Evolutionary conservation across 2,113 vertebrate genomes (phyloP), one percentile per base, ranked within the genome.

Genomic region (Pithys albifrons): DNA sequence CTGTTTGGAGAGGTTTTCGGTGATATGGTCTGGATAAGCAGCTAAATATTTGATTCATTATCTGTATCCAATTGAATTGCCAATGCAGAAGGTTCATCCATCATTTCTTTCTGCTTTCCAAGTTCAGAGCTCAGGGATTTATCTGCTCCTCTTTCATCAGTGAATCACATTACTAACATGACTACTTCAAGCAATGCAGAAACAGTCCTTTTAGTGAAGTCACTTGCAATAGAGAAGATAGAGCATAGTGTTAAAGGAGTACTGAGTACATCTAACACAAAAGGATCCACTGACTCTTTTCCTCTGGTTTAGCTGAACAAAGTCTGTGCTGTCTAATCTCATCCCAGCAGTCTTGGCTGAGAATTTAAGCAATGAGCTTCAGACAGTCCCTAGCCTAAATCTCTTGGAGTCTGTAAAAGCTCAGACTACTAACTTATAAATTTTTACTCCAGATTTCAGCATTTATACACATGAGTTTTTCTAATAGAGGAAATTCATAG

Each of bases 351-450:
- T 49, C 62, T 79, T 91, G 91, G 86, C 93, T 78, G n/a, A 92
- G 48, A 77, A 94, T 97, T 98, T 97, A 97, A 97, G 93, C 92
- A 89, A 78, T 82, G 85, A 96, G 95, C 89, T 97, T 98, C 97
- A 96, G 96, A 97, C 90, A 88, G 52, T 61, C 61, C 51, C 52
- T 52, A 72, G 48, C 18, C 31, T 1, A 4, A 78, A 90, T 77
- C 52, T 57, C 70, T 54, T 17, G 8, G 58, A 87, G 49, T 73
- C 73, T 93, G 74, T 80, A 85, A 78, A 92, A 89, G 52, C 72
- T 94, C 76, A 89, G 57, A 75, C 19, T 29, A 65, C 14, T 52
- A 89, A 85, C 51, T 71, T 5, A 0, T 46, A 80, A 64, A 19
- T 62, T 88, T 80, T 92, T 35, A 10, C 35, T 80, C 25, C 52